Evolutionary conservation across 2,113 vertebrate genomes (phyloP).

Genomic region (Pachyramphus minor): DNA sequence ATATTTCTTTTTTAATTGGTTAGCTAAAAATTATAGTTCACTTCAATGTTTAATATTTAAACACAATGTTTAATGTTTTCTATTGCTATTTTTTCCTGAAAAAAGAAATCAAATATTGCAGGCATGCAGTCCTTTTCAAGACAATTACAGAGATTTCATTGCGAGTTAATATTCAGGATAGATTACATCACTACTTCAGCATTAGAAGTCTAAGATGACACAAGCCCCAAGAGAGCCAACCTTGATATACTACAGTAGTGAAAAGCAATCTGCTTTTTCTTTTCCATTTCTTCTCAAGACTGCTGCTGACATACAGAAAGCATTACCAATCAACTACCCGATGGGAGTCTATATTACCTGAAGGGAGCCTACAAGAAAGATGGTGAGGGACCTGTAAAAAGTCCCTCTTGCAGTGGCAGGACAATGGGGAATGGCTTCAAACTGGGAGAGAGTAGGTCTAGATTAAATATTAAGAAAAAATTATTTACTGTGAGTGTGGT

Average conservation of each 20-base stretch:
- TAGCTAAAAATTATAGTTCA: conserved; percentile 70
- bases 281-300: neutral
- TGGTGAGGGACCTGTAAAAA: neutral
- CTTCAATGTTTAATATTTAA: conserved; percentile 73
- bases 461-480: neutral
- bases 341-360: neutral
- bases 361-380: neutral
- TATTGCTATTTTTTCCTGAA: neutral
- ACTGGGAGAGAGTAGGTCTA: neutral
- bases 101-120: neutral
- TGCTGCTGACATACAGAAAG: neutral
- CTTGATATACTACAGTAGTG: neutral
- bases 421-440: neutral
- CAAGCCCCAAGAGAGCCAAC: neutral
- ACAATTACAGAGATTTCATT: neutral
- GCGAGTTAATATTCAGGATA: neutral
- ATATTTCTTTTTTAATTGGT: conserved; percentile 48
- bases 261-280: neutral
- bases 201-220: neutral
- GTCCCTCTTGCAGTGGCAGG: neutral
- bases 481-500: neutral
- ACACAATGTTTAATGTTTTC: conserved; percentile 49
- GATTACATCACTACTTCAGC: neutral
- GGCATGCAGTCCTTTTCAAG: neutral
- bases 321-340: neutral